phyloP scores from a whole-genome alignment of 2,888 invertebrate genomes.

The Drosophila meridiana region DNA sequence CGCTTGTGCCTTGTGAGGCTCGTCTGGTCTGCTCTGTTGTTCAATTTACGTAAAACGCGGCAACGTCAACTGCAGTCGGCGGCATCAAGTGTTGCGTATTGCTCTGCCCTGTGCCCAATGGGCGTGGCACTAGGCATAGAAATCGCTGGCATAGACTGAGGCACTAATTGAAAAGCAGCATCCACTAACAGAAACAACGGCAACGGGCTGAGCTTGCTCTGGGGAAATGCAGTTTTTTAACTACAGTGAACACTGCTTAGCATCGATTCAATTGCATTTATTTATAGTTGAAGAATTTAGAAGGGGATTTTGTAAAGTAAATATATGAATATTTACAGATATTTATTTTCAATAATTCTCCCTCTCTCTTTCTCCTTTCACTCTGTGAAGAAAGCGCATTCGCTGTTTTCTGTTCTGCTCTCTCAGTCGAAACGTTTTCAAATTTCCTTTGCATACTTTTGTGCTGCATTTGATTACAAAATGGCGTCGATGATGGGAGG shows the following conservation, averaged over 20 bases:
- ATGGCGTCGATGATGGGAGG: slow-evolving; percentile 53
- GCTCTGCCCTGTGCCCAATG: slow-evolving; percentile 27
- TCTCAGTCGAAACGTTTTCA: slow-evolving; percentile 23
- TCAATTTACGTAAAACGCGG: slow-evolving; percentile 78
- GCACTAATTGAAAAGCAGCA: slow-evolving; percentile 78
- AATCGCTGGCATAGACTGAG: slow-evolving; percentile 55
- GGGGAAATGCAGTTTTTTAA: slow-evolving; percentile 52
- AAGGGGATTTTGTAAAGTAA: neutral
- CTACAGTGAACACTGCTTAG: slow-evolving; percentile 42
- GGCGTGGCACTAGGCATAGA: slow-evolving; percentile 67
- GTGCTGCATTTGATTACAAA: slow-evolving; percentile 78
- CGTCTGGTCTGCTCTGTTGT: slow-evolving; percentile 57
- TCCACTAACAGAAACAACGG: slow-evolving; percentile 60
- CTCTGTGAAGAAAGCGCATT: slow-evolving; percentile 46
- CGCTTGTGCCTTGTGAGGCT: slow-evolving; percentile 50
- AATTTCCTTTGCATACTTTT: slow-evolving; percentile 65
- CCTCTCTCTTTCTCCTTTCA: slow-evolving; percentile 12
- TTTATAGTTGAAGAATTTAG: neutral
- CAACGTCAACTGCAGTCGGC: slow-evolving; percentile 75
- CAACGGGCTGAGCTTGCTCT: slow-evolving; percentile 22
- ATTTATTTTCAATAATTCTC: neutral
- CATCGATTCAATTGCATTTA: neutral
- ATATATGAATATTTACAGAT: neutral
- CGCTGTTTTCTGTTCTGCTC: slow-evolving; percentile 3
- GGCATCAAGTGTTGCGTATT: slow-evolving; percentile 63